phyloP scores from a whole-genome alignment of 2,113 vertebrate species.

The Vimba vimba region DNA sequence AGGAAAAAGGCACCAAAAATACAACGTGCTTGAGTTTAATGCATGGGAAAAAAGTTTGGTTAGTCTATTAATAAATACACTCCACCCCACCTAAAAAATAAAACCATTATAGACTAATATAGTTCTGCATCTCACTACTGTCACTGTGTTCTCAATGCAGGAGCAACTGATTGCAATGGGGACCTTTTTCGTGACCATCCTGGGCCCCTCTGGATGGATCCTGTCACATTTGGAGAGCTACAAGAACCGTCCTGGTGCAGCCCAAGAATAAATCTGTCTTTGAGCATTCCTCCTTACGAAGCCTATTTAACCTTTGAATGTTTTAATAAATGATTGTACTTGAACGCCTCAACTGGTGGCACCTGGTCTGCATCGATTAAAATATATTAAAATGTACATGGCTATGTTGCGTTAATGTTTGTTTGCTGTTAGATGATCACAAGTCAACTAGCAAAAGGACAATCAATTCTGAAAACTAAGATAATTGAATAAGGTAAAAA shows the following conservation, averaged over 20 bases:
- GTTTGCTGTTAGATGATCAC: not conserved
- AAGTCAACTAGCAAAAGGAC: not conserved
- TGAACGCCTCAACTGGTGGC: not conserved
- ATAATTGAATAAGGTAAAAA: not conserved
- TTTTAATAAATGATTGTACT: constrained; percentile 53
- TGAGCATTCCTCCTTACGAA: constrained; percentile 28
- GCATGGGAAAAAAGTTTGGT: not conserved
- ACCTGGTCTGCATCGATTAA: not conserved
- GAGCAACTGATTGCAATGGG: constrained; percentile 68
- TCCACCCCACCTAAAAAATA: not conserved
- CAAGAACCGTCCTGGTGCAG: constrained; percentile 56
- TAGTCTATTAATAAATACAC: not conserved
- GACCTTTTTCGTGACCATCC: constrained; percentile 37
- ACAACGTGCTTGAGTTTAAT: not conserved
- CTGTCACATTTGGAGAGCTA: constrained; percentile 74
- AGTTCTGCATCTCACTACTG: not conserved
- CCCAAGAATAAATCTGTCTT: not conserved
- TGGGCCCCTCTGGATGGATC: constrained; percentile 76
- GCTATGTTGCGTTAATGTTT: not conserved
- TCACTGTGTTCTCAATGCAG: constrained; percentile 61
- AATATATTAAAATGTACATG: not conserved
- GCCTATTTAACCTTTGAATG: constrained; percentile 14
- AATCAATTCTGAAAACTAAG: not conserved
- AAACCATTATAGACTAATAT: not conserved
- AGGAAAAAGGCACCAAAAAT: not conserved